phyloP scores from a whole-genome alignment of 2,888 invertebrate genomes.

The Spilarctia lutea region DNA sequence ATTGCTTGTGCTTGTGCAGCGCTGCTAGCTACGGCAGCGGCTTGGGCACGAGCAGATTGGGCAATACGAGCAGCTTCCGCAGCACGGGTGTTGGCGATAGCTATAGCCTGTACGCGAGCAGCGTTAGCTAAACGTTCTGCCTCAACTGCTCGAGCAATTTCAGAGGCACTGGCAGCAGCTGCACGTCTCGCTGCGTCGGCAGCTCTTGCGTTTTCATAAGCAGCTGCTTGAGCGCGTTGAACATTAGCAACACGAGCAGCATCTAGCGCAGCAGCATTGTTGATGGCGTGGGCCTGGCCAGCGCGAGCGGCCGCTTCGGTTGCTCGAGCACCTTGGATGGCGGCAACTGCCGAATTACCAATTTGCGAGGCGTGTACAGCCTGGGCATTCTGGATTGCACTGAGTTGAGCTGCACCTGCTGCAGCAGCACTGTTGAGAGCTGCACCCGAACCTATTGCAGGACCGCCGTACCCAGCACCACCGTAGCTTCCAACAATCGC shows the following conservation, averaged over 20 bases:
- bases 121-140: conserved; percentile 73
- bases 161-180: conserved; percentile 47
- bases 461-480: conserved; percentile 43
- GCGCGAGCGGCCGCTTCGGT: conserved; percentile 78
- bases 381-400: conserved; percentile 81
- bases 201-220: conserved; percentile 78
- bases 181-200: conserved; percentile 76
- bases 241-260: conserved; percentile 78
- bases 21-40: conserved; percentile 47
- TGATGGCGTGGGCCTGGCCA: conserved; percentile 76
- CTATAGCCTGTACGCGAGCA: conserved; percentile 78
- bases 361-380: conserved; percentile 79
- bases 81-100: conserved; percentile 78
- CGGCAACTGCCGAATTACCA: conserved; percentile 78
- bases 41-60: conserved; percentile 55
- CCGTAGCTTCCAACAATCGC: conserved; percentile 22
- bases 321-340: conserved; percentile 79
- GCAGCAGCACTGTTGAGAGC: conserved; percentile 78
- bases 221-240: conserved; percentile 81
- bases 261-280: conserved; percentile 78
- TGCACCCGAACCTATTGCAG: conserved; percentile 62
- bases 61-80: conserved; percentile 80
- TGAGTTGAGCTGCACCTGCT: conserved; percentile 79
- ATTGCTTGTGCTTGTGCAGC: conserved; percentile 59
- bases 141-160: conserved; percentile 55